These are phyloP conservation scores for Cetonia aurata DNA, from an alignment of 2,888 invertebrate genomes.

Conservation along the genomic window DNA sequence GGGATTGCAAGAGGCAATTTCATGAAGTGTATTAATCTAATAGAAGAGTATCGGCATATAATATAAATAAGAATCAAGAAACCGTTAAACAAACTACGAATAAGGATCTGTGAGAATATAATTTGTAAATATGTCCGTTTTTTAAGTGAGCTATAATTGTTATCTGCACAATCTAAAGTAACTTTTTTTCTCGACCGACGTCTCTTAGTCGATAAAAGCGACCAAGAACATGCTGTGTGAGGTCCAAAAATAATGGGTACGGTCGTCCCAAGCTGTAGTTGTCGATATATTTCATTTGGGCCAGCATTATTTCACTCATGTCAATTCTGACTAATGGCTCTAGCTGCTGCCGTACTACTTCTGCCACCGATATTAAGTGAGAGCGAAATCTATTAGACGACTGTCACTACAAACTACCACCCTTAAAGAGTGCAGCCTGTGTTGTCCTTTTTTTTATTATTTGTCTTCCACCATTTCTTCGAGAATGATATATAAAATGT, in stretches of 20 bases:
- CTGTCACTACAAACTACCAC: conserved; percentile 54
- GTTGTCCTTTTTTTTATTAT: conserved; percentile 35
- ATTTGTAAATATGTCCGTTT: conserved; percentile 38
- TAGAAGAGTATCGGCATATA: conserved; percentile 4
- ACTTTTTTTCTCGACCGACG: conserved; percentile 27
- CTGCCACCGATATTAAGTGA: conserved; percentile 62
- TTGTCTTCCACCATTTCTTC: not conserved
- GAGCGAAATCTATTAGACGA: conserved; percentile 63
- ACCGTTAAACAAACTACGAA: conserved; percentile 21
- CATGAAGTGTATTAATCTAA: conserved; percentile 26
- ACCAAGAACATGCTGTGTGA: conserved; percentile 47
- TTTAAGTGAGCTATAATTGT: conserved; percentile 40
- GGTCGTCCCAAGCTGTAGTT: conserved; percentile 58
- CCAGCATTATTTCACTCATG: conserved; percentile 62
- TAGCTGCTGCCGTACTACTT: conserved; percentile 55
- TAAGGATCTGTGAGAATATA: conserved; percentile 15
- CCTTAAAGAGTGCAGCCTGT: conserved; percentile 30
- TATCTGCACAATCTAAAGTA: conserved; percentile 36
- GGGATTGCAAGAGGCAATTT: conserved; percentile 10
- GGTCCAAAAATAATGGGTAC: conserved; percentile 53
- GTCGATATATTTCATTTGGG: conserved; percentile 62
- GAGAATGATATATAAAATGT: too few relatives aligned
- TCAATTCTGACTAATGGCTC: conserved; percentile 64
- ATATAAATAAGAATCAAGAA: conserved; percentile 19
- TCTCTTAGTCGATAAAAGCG: conserved; percentile 29